Base-by-base conservation (phyloP, 1,140 invertebrate genomes). In the Mylabris phalerata region DNA sequence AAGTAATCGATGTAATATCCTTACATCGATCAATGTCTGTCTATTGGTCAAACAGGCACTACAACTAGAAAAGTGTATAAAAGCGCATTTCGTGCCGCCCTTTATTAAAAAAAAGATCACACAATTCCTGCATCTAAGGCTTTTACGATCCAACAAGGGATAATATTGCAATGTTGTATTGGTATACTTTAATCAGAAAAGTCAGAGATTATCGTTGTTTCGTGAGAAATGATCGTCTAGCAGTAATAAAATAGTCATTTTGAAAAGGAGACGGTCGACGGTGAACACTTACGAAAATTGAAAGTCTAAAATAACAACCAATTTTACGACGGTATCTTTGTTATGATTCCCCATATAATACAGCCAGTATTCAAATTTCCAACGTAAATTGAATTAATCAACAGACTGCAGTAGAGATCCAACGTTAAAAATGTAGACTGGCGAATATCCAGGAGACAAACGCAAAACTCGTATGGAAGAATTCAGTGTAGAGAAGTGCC, bases 11-110 rank as follows among this genome's bases (percentile, higher is more conserved):
- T 55, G 52, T 55, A 46, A 48, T 47, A 55, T 38, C 32, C 26
- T 55, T 55, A 45, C 40, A 55, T 55, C 44, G 42, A 55, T 55
- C 52, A 55, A 44, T 55, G 52, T 55, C 52, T 55, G 52, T 55
- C 52, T 27, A 46, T 40, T 48, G 52, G 43, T 55, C 52, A 55
- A 55, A 47, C 51, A 54, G 46, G 19, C 19, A 19, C 19, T 19
- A 19, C 19, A 19, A 46, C 51, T 24, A 45, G 42, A 13, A 26
- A 32, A 19, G 19, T 19, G 19, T 32, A 32, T 32, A 32, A 32
- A 32, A 32, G 32, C 4, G 32, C 32, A 32, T 32, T 38, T 42
- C 27, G 45, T 27, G 24, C 13, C 19, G 13, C 4, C 19, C 9
- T 10, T 13, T 3, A 48, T 13, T 27, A 48, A 48, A 10, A 48